Percentiles rank a stretch among this genome's conserved stretches.
These are phyloP conservation scores for Lathronympha strigana DNA, from an alignment of 2,888 invertebrate genomes.

Conservation along the genomic window DNA sequence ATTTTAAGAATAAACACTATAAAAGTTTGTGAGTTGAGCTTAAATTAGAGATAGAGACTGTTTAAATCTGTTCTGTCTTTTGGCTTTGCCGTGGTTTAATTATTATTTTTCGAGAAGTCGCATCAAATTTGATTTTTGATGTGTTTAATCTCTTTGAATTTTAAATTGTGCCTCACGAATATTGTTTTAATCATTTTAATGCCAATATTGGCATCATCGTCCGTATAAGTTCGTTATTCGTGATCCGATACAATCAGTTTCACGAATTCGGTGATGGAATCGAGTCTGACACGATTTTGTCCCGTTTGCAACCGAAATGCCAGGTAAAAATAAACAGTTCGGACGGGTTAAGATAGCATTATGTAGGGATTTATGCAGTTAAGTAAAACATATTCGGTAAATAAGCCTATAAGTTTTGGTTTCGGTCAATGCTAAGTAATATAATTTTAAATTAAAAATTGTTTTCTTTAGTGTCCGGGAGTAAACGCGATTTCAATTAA, in stretches of 20 bases:
- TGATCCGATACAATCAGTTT: constrained; percentile 43
- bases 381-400: not conserved
- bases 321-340: constrained; percentile 7
- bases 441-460: no score
- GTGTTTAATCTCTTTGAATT: not conserved
- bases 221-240: constrained; percentile 22
- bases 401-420: no score
- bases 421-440: no score
- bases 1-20: no score
- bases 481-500: no score
- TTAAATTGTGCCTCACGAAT: constrained; percentile 1
- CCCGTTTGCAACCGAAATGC: constrained; percentile 42
- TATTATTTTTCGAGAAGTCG: not conserved
- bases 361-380: not conserved
- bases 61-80: no score
- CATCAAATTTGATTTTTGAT: not conserved
- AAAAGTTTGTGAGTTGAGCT: no score
- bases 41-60: no score
- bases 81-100: no score
- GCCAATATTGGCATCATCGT: not conserved
- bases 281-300: constrained; percentile 31
- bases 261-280: constrained; percentile 41
- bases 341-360: not conserved
- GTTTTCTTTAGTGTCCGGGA: no score
- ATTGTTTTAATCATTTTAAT: constrained; percentile 16